phyloP scores from a whole-genome alignment of 64 coral and sea anemone genomes.

The Pachyseris speciosa region DNA sequence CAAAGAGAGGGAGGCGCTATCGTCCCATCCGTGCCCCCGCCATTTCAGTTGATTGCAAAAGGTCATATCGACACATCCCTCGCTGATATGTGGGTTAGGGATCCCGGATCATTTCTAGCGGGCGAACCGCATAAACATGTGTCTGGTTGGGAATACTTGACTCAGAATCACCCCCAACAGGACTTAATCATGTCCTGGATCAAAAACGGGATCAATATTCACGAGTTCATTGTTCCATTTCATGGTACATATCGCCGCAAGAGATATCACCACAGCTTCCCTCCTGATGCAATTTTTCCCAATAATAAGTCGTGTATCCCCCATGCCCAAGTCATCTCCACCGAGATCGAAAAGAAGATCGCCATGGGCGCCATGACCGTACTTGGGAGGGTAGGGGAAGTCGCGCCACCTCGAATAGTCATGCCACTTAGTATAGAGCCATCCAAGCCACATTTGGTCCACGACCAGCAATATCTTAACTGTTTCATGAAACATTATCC shows the following conservation, averaged over 20 bases:
- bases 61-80: too few relatives aligned
- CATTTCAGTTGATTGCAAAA: too few relatives aligned
- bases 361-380: too few relatives aligned
- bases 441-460: too few relatives aligned
- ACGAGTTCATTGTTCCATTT: conserved; percentile 2
- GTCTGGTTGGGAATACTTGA: neutral
- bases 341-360: too few relatives aligned
- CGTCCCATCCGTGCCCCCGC: too few relatives aligned
- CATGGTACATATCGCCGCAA: neutral
- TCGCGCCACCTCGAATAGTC: too few relatives aligned
- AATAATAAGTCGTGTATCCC: neutral
- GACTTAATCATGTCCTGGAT: neutral
- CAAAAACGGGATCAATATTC: neutral
- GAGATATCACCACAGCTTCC: neutral
- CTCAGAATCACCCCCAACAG: neutral
- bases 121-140: conserved; percentile 7
- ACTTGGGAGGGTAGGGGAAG: too few relatives aligned
- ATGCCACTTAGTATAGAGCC: too few relatives aligned
- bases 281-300: neutral
- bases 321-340: too few relatives aligned
- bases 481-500: neutral
- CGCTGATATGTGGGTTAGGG: neutral
- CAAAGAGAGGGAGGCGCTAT: too few relatives aligned
- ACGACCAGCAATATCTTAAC: neutral
- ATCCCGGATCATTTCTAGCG: neutral